These are phyloP conservation scores for Amiota mariae DNA, from an alignment of 2,888 invertebrate genomes.

Conservation along the genomic window DNA sequence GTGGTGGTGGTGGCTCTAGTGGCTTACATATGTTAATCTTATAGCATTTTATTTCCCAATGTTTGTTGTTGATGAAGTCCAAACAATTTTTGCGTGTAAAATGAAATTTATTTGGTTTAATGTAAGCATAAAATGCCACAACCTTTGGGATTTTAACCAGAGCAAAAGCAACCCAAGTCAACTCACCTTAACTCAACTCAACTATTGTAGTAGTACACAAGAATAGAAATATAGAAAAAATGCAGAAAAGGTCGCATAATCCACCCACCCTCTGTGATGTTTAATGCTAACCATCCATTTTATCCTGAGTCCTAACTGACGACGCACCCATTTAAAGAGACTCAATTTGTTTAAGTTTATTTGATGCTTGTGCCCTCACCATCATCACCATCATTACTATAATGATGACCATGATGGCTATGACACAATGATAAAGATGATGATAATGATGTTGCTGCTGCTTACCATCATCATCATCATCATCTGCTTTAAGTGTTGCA, in stretches of 20 bases:
- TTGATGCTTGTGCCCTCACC: conserved; percentile 19
- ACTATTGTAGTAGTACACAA: conserved; percentile 30
- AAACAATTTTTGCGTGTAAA: conserved; percentile 18
- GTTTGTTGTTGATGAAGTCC: no score
- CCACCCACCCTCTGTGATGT: conserved; percentile 36
- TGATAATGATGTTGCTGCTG: conserved; percentile 23
- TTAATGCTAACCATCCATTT: no score
- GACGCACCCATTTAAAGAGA: conserved; percentile 40
- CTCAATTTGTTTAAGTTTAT: conserved; percentile 43
- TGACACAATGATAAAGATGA: not conserved
- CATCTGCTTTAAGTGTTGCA: not conserved
- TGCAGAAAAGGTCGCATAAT: not conserved
- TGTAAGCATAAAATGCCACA: conserved; percentile 35
- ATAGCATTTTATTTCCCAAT: no score
- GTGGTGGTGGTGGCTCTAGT: not conserved
- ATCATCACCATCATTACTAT: conserved; percentile 21
- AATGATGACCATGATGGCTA: conserved; percentile 25
- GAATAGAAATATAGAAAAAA: no score
- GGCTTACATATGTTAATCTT: no score
- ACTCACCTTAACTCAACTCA: conserved; percentile 26
- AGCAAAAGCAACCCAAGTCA: conserved; percentile 10
- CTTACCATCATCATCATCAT: not conserved
- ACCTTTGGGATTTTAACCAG: conserved; percentile 35
- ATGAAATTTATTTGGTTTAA: conserved; percentile 16
- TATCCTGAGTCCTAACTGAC: not conserved